phyloP scores from a whole-genome alignment of 2,888 invertebrate species.

The Phortica okadai region DNA sequence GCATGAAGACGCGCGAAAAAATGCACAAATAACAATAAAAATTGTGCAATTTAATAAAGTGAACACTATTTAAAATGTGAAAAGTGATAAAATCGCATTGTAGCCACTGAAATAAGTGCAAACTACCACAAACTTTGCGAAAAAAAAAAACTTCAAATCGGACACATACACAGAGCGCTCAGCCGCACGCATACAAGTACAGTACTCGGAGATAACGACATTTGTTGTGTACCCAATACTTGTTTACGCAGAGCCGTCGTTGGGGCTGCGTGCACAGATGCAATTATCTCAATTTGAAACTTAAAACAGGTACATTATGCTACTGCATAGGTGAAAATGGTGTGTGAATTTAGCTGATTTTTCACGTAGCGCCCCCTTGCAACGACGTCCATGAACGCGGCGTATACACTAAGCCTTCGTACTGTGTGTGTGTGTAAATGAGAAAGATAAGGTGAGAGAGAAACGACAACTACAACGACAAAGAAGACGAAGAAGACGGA shows the following conservation, averaged over 20 bases:
- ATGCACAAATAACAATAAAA: constrained; percentile 46
- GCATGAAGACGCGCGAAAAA: constrained; percentile 35
- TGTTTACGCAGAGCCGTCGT: constrained; percentile 46
- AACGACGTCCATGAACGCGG: background rate
- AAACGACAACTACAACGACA: background rate
- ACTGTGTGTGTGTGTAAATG: constrained; percentile 24
- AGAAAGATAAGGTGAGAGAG: background rate
- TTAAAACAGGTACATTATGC: background rate
- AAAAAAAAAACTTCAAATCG: constrained; percentile 64
- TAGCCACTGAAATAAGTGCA: constrained; percentile 43
- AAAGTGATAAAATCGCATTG: constrained; percentile 49
- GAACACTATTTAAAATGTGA: constrained; percentile 55
- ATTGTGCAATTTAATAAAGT: constrained; percentile 47
- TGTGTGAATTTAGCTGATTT: constrained; percentile 34
- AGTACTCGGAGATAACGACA: constrained; percentile 60
- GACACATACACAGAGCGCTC: constrained; percentile 59
- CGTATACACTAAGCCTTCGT: constrained; percentile 22
- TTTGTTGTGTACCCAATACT: constrained; percentile 65
- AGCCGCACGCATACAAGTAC: constrained; percentile 54
- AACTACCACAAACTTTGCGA: constrained; percentile 57
- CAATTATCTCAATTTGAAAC: background rate
- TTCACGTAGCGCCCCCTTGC: constrained; percentile 7
- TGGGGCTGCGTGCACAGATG: background rate
- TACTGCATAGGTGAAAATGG: background rate
- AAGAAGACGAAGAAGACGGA: constrained; percentile 52